Evolutionary conservation across 2,113 vertebrate species (phyloP).

Genomic region (Rhynchomys soricoides): DNA sequence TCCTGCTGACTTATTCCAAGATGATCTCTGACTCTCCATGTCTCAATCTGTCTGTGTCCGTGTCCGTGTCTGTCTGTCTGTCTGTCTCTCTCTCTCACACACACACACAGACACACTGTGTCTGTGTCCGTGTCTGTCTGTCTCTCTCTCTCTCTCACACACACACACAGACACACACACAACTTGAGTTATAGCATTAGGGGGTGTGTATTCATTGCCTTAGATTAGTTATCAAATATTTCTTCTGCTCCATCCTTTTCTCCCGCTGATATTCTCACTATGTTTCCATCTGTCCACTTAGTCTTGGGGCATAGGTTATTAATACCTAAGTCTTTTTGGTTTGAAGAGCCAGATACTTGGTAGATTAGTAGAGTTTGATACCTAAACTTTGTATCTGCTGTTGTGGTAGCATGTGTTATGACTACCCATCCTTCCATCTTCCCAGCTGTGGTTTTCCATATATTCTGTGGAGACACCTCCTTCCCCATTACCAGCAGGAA

Average conservation of each 20-base stretch:
- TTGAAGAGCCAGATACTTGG: background rate
- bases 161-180: background rate
- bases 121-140: background rate
- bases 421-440: no score
- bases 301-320: background rate
- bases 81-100: background rate
- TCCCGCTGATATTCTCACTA: background rate
- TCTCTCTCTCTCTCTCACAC: background rate
- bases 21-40: background rate
- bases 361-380: background rate
- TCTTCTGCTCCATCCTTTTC: background rate
- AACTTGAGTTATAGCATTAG: background rate
- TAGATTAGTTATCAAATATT: background rate
- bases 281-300: background rate
- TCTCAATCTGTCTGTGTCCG: background rate
- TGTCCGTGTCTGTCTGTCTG: background rate
- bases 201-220: background rate
- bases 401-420: background rate
- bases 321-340: background rate
- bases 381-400: background rate
- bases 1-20: background rate
- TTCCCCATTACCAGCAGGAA: background rate
- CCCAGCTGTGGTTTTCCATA: background rate
- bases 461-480: background rate
- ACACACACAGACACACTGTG: background rate